Evolutionary conservation across 2,113 vertebrate genomes (phyloP), one percentile per base, ranked within the genome.

Genomic region (Oophaga pumilio): DNA sequence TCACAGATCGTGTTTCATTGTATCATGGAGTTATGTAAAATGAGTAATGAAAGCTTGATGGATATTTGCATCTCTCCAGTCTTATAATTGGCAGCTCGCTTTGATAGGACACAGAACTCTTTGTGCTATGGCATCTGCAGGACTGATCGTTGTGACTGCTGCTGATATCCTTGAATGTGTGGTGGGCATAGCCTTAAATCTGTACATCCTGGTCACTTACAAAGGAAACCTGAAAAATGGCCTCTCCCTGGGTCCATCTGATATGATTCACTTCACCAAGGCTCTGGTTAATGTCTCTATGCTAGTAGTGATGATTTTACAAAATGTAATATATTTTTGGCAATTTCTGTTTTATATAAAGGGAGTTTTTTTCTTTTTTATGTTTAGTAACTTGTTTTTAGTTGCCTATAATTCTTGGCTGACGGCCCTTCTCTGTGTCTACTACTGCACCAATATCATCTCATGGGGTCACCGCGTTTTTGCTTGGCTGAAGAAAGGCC

Each of bases 401-500:
- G 20, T 10, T 7, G 8, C 4, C 2, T 73, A 43, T 20, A 73
- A 1, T 43, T 73, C 17, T 49, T 73, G 69, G 69, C 33, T 73
- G 28, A 73, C n/a, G 28, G 69, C 69, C 69, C 2, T 73, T 15
- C 69, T 73, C 69, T 73, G 69, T 73, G 69, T 73, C 69, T 73
- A 73, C 69, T 73, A 73, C 69, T 73, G 28, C 69, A 49, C 69
- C 28, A 73, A 18, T 10, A 43, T 73, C 69, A 73, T 17, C 69
- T 43, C 2, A 7, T 73, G 14, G 43, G 17, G 69, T 73, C 69
- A 73, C 33, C 28, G 9, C 17, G 8, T 2, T 28, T 18, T 73
- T 33, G 15, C 43, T 43, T 73, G 69, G 69, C 28, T 73, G 28
- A 73, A 73, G 69, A 73, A 7, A 28, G 18, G 33, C 43, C 28